A percentile compares a stretch with the other conserved stretches of the same genome.
Conservation (phyloP, 2,113 vertebrate genomes). For the Pogona vitticeps region DNA sequence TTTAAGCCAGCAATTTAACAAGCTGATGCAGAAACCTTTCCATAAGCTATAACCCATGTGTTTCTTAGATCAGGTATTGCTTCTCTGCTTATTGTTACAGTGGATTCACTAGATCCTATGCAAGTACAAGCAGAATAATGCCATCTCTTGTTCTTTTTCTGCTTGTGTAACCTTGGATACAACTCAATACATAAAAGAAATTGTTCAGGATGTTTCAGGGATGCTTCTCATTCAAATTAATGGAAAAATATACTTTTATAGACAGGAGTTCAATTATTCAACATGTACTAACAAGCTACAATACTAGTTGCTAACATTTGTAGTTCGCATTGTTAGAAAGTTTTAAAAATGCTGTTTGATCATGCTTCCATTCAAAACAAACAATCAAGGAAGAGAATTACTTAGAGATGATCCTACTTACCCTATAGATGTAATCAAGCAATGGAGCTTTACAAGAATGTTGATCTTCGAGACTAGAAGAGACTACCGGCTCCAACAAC, state of each 20-base stretch:
- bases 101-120: not conserved
- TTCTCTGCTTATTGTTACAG: not conserved
- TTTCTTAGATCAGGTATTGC: not conserved
- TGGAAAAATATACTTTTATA: not conserved
- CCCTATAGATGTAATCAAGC: slow-evolving; percentile 97
- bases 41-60: not conserved
- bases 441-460: slow-evolving; percentile 82
- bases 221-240: not conserved
- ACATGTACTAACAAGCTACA: not conserved
- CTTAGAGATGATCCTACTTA: slow-evolving; percentile 65
- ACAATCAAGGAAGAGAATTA: not conserved
- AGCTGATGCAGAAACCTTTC: not conserved
- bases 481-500: slow-evolving; percentile 89
- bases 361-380: not conserved
- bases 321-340: not conserved
- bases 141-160: not conserved
- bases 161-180: not conserved
- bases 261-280: not conserved
- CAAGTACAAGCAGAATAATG: not conserved
- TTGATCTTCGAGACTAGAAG: slow-evolving; percentile 82
- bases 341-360: not conserved
- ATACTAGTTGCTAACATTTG: not conserved
- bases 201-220: not conserved
- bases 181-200: not conserved
- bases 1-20: not conserved